A percentile compares a stretch with the other conserved stretches of the same genome.
Conservation (phyloP, 1,140 invertebrate genomes). For the Diabrotica undecimpunctata region DNA sequence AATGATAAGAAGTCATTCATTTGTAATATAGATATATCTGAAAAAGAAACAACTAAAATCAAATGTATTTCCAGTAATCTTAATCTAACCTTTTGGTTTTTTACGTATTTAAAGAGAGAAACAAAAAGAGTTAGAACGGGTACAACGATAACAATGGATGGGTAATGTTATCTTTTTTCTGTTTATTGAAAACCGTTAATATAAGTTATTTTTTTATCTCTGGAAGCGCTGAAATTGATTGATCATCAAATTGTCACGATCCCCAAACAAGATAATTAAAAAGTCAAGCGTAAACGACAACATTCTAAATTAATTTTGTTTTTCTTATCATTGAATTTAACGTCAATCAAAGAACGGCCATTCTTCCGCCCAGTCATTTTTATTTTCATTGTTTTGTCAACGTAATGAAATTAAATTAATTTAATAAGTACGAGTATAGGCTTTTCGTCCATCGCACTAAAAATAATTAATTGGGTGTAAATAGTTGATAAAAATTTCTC, state of each 20-base stretch:
- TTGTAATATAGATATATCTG: no score
- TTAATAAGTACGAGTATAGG: neutral
- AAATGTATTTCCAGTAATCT: no score
- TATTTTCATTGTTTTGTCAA: neutral
- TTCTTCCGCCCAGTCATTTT: constrained; percentile 2
- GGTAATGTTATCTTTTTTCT: no score
- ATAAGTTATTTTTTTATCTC: neutral
- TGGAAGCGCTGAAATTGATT: neutral
- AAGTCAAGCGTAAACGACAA: neutral
- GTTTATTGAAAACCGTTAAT: no score
- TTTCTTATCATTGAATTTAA: constrained; percentile 3
- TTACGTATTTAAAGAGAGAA: no score
- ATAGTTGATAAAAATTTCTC: neutral
- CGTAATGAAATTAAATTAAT: neutral
- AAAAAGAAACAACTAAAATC: no score
- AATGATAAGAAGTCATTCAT: no score
- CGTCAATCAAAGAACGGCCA: neutral
- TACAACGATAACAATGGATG: no score
- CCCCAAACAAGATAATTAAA: constrained; percentile 1
- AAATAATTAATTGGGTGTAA: constrained; percentile 3
- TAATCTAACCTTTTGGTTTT: no score
- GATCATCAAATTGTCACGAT: constrained; percentile 2
- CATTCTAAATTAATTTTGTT: constrained; percentile 3
- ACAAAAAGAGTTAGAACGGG: no score
- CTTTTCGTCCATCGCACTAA: neutral